A percentile compares a stretch with the other conserved stretches of the same genome.
Conservation (phyloP, 2,113 vertebrate species). For the Thunnus thynnus region DNA sequence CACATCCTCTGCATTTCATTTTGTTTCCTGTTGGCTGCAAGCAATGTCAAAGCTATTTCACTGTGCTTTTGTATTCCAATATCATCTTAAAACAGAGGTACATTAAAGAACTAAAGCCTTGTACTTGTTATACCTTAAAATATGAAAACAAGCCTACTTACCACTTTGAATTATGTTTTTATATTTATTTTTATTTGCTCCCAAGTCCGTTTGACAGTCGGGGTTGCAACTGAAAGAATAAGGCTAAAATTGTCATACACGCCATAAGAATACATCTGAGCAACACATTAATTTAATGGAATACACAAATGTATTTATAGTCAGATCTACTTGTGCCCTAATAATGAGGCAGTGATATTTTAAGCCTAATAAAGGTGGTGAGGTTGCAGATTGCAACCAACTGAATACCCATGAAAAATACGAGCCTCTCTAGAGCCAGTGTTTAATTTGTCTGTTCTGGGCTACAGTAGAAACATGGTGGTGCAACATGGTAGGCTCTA, state of each 20-base stretch:
- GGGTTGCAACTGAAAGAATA: background rate
- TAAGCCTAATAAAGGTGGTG: too few relatives aligned
- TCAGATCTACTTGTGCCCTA: background rate
- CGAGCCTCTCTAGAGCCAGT: too few relatives aligned
- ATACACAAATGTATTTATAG: too few relatives aligned
- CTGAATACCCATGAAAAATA: too few relatives aligned
- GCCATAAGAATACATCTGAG: too few relatives aligned
- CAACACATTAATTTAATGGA: too few relatives aligned
- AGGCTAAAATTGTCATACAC: too few relatives aligned
- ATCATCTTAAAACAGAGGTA: background rate
- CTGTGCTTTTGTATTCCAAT: background rate
- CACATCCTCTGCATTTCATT: background rate
- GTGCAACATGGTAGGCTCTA: too few relatives aligned
- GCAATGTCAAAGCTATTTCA: background rate
- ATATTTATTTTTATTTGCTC: background rate
- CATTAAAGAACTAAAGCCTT: background rate
- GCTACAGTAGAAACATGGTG: too few relatives aligned
- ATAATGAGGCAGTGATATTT: background rate
- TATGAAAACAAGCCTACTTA: background rate
- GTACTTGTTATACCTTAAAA: background rate
- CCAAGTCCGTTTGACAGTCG: background rate
- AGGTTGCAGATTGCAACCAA: too few relatives aligned
- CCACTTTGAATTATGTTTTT: background rate
- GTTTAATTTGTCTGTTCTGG: too few relatives aligned
- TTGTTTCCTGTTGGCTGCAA: too few relatives aligned